Evolutionary conservation across 2,797 vertebrate species (phyloP).

Genomic region (Arrhamphus sclerolepis): DNA sequence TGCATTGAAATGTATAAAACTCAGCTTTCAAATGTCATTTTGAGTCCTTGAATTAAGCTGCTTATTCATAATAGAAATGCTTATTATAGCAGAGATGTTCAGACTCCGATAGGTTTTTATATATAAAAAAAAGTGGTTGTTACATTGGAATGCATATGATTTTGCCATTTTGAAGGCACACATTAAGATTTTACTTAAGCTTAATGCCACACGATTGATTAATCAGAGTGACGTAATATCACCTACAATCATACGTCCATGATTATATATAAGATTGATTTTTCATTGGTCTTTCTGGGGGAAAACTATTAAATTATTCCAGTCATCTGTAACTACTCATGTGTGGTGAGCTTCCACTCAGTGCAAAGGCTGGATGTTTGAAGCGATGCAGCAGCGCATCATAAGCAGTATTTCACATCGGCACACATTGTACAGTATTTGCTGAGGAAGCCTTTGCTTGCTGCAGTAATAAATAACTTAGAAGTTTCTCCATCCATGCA

Average conservation of each 20-base stretch:
- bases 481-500: constrained; percentile 71
- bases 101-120: background rate
- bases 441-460: constrained; percentile 68
- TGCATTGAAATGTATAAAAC: background rate
- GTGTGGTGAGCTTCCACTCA: background rate
- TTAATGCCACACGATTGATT: background rate
- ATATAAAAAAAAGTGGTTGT: background rate
- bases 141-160: too few relatives aligned
- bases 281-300: constrained; percentile 14
- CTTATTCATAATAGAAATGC: too few relatives aligned
- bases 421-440: constrained; percentile 49
- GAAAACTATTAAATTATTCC: background rate
- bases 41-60: background rate
- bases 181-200: background rate
- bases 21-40: background rate
- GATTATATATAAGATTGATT: constrained; percentile 23
- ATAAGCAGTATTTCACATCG: constrained; percentile 35
- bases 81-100: background rate
- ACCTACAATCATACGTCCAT: constrained; percentile 4
- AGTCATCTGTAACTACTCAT: constrained; percentile 26
- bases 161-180: too few relatives aligned
- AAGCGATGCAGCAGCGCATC: constrained; percentile 37
- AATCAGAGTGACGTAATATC: too few relatives aligned
- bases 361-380: constrained; percentile 23
- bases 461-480: constrained; percentile 83